These are phyloP conservation scores for Drosophila prostipennis DNA, from an alignment of 2,888 invertebrate genomes.

Conservation along the genomic window DNA sequence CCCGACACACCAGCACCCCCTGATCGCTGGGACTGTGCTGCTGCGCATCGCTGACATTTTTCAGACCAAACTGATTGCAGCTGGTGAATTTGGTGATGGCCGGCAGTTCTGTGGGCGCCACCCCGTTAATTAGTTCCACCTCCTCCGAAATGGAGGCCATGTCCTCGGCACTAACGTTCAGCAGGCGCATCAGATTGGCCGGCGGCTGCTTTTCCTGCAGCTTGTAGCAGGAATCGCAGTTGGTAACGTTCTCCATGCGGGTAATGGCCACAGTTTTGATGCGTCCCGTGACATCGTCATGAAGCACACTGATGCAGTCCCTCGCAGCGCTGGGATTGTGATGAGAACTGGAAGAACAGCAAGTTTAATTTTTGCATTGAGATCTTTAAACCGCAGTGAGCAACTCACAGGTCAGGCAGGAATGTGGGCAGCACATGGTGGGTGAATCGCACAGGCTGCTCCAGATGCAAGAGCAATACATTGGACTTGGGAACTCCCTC, in stretches of 20 bases:
- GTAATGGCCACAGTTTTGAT: conserved; percentile 85
- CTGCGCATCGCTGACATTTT: conserved; percentile 35
- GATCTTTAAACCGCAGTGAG: background rate
- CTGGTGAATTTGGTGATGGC: conserved; percentile 70
- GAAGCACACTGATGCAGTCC: conserved; percentile 87
- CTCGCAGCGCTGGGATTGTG: conserved; percentile 77
- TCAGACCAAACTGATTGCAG: conserved; percentile 74
- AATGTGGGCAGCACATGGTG: conserved; percentile 88
- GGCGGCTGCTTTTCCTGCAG: conserved; percentile 71
- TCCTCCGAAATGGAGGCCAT: conserved; percentile 72
- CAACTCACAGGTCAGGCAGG: conserved; percentile 85
- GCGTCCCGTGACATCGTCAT: conserved; percentile 85
- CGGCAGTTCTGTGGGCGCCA: conserved; percentile 36
- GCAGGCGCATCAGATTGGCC: conserved; percentile 58
- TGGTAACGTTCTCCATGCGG: conserved; percentile 58
- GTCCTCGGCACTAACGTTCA: conserved; percentile 73
- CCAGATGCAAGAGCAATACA: conserved; percentile 87
- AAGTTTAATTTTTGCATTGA: too few species aligned
- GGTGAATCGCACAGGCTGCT: conserved; percentile 86
- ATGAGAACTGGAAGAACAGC: conserved; percentile 2
- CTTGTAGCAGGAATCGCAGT: conserved; percentile 78
- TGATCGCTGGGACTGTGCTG: conserved; percentile 85
- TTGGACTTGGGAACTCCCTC: conserved; percentile 86
- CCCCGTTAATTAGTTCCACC: conserved; percentile 60
- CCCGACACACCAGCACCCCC: conserved; percentile 89